These are phyloP conservation scores for Bos taurus DNA, from an alignment of 2,113 vertebrate species.

Conservation along the genomic window DNA sequence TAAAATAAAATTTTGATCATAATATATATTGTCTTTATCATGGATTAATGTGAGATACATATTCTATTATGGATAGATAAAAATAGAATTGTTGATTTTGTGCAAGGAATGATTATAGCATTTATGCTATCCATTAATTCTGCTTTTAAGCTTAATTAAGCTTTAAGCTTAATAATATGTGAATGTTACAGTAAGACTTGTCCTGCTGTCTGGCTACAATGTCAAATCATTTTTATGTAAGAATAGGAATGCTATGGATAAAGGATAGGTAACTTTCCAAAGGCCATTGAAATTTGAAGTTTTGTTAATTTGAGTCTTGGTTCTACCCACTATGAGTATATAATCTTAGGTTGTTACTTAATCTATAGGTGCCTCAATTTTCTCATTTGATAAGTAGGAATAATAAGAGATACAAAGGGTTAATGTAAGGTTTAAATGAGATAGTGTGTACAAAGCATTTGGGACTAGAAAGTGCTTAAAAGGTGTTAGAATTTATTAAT, in stretches of 20 bases:
- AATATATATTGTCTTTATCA: background rate
- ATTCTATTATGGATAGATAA: background rate
- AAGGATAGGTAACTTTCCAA: background rate
- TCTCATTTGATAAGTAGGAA: background rate
- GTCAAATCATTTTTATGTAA: background rate
- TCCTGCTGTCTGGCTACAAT: background rate
- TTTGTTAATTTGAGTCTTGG: background rate
- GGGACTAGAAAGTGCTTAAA: background rate
- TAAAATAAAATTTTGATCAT: background rate
- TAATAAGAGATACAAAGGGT: background rate
- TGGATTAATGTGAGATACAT: background rate
- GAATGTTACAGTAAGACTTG: background rate
- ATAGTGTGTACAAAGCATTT: background rate
- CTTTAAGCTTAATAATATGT: background rate
- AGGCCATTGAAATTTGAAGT: background rate
- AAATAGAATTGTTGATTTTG: background rate
- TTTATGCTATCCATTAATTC: background rate
- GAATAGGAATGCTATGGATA: background rate
- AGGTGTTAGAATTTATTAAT: background rate
- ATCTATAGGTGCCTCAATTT: background rate
- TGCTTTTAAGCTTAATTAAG: background rate
- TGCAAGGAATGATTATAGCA: background rate
- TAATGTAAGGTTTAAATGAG: background rate
- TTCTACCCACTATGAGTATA: background rate
- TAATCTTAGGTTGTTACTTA: background rate